Conservation (phyloP, 2,888 invertebrate species). For the Ischnura elegans region DNA sequence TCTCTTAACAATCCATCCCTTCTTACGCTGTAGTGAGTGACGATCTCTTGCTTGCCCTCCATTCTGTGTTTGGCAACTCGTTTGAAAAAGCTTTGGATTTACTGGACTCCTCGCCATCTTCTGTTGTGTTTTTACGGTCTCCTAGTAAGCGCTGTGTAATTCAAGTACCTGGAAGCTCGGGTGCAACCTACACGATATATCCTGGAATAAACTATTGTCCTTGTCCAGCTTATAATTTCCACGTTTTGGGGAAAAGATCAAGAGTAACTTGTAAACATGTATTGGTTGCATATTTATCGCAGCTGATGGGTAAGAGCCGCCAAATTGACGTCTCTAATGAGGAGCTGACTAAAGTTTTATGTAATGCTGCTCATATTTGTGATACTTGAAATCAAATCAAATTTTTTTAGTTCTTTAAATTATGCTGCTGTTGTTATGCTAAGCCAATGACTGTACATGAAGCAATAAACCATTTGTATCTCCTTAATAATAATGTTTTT, state of each 20-base stretch:
- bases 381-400: neutral
- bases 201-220: conserved; percentile 84
- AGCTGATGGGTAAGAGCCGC: conserved; percentile 69
- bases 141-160: conserved; percentile 74
- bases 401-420: neutral
- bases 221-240: conserved; percentile 82
- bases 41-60: conserved; percentile 80
- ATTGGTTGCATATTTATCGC: conserved; percentile 82
- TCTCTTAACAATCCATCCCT: neutral
- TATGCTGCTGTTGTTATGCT: neutral
- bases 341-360: conserved; percentile 3
- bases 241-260: conserved; percentile 80
- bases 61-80: conserved; percentile 81
- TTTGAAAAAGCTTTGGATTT: conserved; percentile 83
- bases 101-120: conserved; percentile 81
- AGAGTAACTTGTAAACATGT: conserved; percentile 85
- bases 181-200: conserved; percentile 80
- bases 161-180: conserved; percentile 56
- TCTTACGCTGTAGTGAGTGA: conserved; percentile 79
- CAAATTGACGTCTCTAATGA: conserved; percentile 49
- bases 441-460: neutral
- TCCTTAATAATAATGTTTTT: neutral
- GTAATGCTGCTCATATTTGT: conserved; percentile 39
- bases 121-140: conserved; percentile 78
- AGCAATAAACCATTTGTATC: neutral